These are phyloP conservation scores for Lacerta agilis DNA, from an alignment of 2,797 vertebrate genomes.

Conservation along the genomic window DNA sequence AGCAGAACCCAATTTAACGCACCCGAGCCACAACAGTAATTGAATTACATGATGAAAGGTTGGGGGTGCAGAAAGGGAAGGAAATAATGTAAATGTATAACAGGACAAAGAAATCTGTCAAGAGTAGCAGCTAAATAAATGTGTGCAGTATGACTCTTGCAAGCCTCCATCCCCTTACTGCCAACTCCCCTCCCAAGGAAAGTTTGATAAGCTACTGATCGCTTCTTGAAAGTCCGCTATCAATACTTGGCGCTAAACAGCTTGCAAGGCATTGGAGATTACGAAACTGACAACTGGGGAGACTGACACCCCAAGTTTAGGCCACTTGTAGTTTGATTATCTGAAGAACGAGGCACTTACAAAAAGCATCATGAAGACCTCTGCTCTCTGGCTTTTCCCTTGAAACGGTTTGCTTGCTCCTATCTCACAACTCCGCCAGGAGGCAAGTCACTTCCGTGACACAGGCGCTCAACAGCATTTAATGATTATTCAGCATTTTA, in stretches of 20 bases:
- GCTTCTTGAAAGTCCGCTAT: slow-evolving; percentile 67
- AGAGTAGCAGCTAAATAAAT: slow-evolving; percentile 63
- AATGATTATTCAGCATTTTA: background rate
- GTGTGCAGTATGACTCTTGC: slow-evolving; percentile 55
- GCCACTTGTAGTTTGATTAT: slow-evolving; percentile 68
- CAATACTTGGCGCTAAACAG: slow-evolving; percentile 73
- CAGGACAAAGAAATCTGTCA: slow-evolving; percentile 67
- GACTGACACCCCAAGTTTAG: slow-evolving; percentile 66
- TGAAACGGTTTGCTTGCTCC: slow-evolving; percentile 53
- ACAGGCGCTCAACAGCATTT: background rate
- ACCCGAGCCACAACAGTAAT: slow-evolving; percentile 73
- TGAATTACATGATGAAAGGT: slow-evolving; percentile 75
- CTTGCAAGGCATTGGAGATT: slow-evolving; percentile 71
- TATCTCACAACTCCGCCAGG: slow-evolving; percentile 49
- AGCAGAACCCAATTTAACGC: slow-evolving; percentile 77
- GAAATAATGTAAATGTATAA: slow-evolving; percentile 62
- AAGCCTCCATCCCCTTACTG: slow-evolving; percentile 34
- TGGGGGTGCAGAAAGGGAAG: slow-evolving; percentile 58
- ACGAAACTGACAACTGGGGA: slow-evolving; percentile 72
- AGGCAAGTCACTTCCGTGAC: slow-evolving; percentile 43
- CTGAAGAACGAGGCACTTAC: slow-evolving; percentile 59
- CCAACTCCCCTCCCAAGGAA: slow-evolving; percentile 47
- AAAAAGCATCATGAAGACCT: slow-evolving; percentile 60
- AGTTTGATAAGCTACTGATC: slow-evolving; percentile 71
- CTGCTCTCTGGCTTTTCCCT: slow-evolving; percentile 39